Evolutionary conservation across 2,797 vertebrate genomes (phyloP).

Genomic region (Ambastaia sidthimunki): DNA sequence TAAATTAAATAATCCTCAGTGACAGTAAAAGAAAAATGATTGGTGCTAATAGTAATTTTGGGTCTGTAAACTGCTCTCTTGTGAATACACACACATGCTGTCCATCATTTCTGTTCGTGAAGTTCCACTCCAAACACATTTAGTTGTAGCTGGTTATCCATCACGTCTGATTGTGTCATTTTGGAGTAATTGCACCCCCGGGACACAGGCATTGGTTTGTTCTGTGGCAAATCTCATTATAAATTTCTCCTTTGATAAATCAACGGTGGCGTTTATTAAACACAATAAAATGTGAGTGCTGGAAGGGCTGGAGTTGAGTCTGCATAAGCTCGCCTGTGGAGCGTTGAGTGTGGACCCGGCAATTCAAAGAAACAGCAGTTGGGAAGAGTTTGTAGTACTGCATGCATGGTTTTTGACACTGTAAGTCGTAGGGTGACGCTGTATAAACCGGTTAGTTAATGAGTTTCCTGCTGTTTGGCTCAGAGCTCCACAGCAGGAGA

Average conservation of each 20-base stretch:
- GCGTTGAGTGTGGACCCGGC: neutral
- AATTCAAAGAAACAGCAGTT: neutral
- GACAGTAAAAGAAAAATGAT: constrained; percentile 32
- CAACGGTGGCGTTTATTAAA: constrained; percentile 88
- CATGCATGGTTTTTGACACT: no score
- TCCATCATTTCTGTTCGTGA: constrained; percentile 28
- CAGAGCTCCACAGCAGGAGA: constrained; percentile 41
- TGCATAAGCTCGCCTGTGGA: constrained; percentile 4
- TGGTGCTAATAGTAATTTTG: constrained; percentile 13
- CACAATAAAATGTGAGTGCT: no score
- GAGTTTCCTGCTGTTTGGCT: constrained; percentile 11
- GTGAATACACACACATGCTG: no score
- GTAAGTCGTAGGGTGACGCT: constrained; percentile 9
- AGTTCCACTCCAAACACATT: constrained; percentile 68
- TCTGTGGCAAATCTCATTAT: constrained; percentile 13
- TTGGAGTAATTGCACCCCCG: constrained; percentile 74
- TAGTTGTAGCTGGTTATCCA: constrained; percentile 71
- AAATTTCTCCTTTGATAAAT: constrained; percentile 65
- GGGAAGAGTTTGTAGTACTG: neutral
- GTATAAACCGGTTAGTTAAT: constrained; percentile 27
- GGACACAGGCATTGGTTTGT: constrained; percentile 22
- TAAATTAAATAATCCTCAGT: constrained; percentile 25
- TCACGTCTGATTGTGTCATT: constrained; percentile 76
- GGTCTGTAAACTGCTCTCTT: no score
- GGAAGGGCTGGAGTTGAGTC: constrained; percentile 57